phyloP scores from a whole-genome alignment of 2,113 vertebrate species.

The Dasyurus viverrinus region DNA sequence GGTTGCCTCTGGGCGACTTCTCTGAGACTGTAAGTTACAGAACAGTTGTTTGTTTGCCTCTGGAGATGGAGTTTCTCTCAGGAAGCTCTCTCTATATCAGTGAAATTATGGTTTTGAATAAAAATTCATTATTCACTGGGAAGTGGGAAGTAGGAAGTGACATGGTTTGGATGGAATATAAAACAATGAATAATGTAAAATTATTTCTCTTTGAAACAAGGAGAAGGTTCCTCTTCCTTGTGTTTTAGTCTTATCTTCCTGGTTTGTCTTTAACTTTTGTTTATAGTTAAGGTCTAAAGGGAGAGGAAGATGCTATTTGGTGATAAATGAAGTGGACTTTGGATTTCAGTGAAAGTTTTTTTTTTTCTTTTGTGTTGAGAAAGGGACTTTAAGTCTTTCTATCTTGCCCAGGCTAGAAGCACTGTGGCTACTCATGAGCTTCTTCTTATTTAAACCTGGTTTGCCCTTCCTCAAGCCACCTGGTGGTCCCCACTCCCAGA shows the following conservation, averaged over 20 bases:
- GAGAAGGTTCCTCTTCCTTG: conserved; percentile 26
- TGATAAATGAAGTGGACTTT: not conserved
- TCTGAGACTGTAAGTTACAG: not conserved
- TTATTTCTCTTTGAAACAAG: not conserved
- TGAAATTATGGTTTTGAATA: not conserved
- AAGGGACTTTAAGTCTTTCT: not conserved
- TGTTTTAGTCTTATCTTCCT: conserved; percentile 31
- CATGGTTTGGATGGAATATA: not conserved
- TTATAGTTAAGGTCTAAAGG: not conserved
- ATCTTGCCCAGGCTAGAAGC: not conserved
- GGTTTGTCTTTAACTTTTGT: not conserved
- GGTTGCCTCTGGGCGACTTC: not conserved
- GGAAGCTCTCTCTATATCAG: not conserved
- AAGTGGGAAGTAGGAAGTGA: conserved; percentile 31
- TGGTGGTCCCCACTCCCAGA: not conserved
- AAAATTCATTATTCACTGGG: conserved; percentile 46
- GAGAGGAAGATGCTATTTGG: not conserved
- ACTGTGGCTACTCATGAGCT: not conserved
- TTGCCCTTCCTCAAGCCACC: not conserved
- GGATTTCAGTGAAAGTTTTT: not conserved
- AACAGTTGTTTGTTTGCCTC: not conserved
- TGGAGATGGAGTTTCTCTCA: not conserved
- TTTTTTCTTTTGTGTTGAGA: not conserved
- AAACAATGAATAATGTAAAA: conserved; percentile 15
- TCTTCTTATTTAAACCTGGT: not conserved